Base-by-base conservation (phyloP, 2,888 invertebrate genomes). In the Melinaea menophilus region DNA sequence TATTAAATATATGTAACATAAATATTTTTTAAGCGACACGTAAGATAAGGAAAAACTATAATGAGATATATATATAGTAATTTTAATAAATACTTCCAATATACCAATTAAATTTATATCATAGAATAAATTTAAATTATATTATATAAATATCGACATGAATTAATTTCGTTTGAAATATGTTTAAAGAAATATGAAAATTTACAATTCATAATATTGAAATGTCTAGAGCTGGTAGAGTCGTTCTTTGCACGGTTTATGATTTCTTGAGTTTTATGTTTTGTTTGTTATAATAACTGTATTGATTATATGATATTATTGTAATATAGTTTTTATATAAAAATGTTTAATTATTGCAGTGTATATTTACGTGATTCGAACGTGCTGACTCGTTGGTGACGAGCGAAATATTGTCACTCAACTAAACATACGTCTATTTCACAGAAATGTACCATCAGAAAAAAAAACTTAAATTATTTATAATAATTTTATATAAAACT, bases 191-290 rank as follows among this genome's bases (percentile, higher is more conserved):
- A 87, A 88, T 88, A 88, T 86, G 75, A 85, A 89, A 22, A 89
- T 89, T 89, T 89, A 90, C 88, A 89, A 90, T 89, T 89, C 90
- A 90, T 90, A 89, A 88, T 89, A 87, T 82, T 75, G 79, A 82
- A 85, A 89, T 22, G 22, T 22, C 22, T 1, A 22, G 22, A 22
- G 22, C 22, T 22, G 22, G 22, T 22, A 22, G 22, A 22, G 22
- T 22, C 22, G 22, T 22, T 22, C 22, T 22, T 22, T 22, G 22
- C 22, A 22, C 22, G 22, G 22, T 22, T 22, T 22, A 22, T 22
- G 22, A 22, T 22, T 22, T 22, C 22, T 22, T 1, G 22, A 1
- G 22, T 0, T 22, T 22, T 22, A 22, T 22, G 22, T 22, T 22
- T 22, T 22, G 22, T 22, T 22, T 22, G 0, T 22, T 22, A 22